Percentiles rank a stretch among this genome's conserved stretches.
These are phyloP conservation scores for Helleia helle DNA, from an alignment of 2,888 invertebrate species.

Conservation along the genomic window DNA sequence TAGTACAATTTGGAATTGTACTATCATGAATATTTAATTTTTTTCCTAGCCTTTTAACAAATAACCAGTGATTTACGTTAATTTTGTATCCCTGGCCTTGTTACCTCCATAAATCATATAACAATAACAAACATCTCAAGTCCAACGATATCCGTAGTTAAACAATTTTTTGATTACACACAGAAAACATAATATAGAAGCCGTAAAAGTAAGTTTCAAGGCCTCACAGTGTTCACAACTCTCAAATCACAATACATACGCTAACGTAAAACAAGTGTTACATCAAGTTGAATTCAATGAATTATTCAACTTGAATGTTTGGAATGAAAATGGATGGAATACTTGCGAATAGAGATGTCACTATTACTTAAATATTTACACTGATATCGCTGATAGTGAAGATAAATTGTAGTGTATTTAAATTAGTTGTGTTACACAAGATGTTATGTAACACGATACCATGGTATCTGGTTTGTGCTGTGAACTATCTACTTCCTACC, in stretches of 20 bases:
- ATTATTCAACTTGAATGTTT: constrained; percentile 36
- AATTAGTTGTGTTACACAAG: background rate
- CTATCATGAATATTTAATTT: no score
- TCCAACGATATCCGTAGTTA: no score
- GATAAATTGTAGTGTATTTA: background rate
- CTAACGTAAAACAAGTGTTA: constrained; percentile 27
- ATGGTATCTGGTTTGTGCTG: background rate
- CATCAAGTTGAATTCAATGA: constrained; percentile 33
- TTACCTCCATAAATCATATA: no score
- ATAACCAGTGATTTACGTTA: no score
- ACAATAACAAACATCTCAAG: no score
- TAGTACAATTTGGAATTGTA: no score
- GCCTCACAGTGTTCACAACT: constrained; percentile 5
- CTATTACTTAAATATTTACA: background rate
- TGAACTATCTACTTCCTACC: constrained; percentile 3
- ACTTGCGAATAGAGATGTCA: constrained; percentile 16
- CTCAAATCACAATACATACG: constrained; percentile 7
- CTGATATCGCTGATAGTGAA: background rate
- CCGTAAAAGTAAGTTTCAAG: constrained; percentile 7
- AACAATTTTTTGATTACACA: background rate
- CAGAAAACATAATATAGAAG: background rate
- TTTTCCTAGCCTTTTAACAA: no score
- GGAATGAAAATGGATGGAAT: constrained; percentile 37
- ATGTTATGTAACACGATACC: background rate
- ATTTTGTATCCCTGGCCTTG: no score